These are phyloP conservation scores for Sphaeramia orbicularis DNA, from an alignment of 2,797 vertebrate species.

Conservation along the genomic window DNA sequence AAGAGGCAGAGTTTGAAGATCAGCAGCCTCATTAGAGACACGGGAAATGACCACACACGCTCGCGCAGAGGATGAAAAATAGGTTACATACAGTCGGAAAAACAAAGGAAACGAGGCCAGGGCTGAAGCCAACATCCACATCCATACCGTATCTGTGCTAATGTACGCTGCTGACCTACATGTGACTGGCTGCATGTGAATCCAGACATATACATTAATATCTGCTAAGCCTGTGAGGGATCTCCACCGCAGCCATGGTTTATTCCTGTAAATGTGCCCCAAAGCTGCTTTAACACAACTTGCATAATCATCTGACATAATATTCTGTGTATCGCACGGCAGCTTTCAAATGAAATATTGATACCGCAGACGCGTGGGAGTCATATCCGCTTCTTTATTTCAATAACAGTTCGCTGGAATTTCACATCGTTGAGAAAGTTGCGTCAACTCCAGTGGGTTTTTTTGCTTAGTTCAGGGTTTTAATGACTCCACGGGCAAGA, in stretches of 20 bases:
- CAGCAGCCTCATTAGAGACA: constrained; percentile 28
- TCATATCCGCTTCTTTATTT: too few species aligned
- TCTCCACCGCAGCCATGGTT: background rate
- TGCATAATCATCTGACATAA: too few species aligned
- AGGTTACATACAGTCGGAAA: constrained; percentile 30
- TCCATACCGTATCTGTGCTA: background rate
- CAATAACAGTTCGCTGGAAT: too few species aligned
- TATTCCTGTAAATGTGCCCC: background rate
- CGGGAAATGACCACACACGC: constrained; percentile 18
- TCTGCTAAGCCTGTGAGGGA: too few species aligned
- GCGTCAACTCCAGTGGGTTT: too few species aligned
- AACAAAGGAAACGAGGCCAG: constrained; percentile 27
- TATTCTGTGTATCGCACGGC: too few species aligned
- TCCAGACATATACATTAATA: background rate
- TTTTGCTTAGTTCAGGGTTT: too few species aligned
- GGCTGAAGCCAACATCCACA: constrained; percentile 8
- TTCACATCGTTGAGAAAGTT: too few species aligned
- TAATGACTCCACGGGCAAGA: too few species aligned
- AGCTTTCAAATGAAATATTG: too few species aligned
- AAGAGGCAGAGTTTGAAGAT: constrained; percentile 6
- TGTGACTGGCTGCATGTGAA: constrained; percentile 27
- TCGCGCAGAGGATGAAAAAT: constrained; percentile 18
- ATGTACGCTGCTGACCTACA: constrained; percentile 22
- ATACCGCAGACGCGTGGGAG: too few species aligned
- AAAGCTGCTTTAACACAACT: too few species aligned